Base-by-base conservation (phyloP, 2,797 vertebrate species). In the Pelochelys cantorii region DNA sequence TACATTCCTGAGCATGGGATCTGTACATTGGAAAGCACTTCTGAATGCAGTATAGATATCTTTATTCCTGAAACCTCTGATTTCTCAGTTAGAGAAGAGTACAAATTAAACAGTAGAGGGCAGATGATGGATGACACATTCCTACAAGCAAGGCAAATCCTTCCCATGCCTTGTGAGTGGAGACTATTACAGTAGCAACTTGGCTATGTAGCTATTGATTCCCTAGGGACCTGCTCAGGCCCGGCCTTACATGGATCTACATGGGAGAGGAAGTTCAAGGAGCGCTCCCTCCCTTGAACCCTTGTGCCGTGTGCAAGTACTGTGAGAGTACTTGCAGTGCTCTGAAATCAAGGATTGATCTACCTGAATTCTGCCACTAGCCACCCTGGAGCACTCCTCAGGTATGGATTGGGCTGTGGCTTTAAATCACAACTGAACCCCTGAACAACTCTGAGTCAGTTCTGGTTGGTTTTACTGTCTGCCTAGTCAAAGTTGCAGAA, bases 181-280 rank as follows among this genome's bases (percentile, higher is more conserved):
- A 13, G 12, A 13, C 8, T 86, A 3, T 0, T 20, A 56, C 75
- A 86, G 60, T 18, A 15, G 1, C 1, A 3, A 6, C 34, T 56
- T 13, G 23, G 11, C 22, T 48, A 13, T 54, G 1, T 0, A 0
- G n/a, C 0, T 1, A 1, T 1, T 48, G 42, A 2, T 20, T 85
- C 79, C 37, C 34, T 84, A 9, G 9, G 18, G 62, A 56, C 42
- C 59, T 82, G 14, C 25, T 55, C 14, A 1, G 10, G 9, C 20
- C 54, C 22, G 82, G 57, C 4, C 53, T 14, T n/a, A 74, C 42
- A 13, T 12, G 29, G 27, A 14, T 17, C 37, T 57, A 8, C n/a
- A 48, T 60, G 25, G 54, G 10, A 11, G n/a, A 92, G 20, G 37
- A 7, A 6, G 9, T 6, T 55, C 79, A 78, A 12, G 3, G 31